Evolutionary conservation across 2,113 vertebrate species (phyloP).

Genomic region (Calonectris borealis): DNA sequence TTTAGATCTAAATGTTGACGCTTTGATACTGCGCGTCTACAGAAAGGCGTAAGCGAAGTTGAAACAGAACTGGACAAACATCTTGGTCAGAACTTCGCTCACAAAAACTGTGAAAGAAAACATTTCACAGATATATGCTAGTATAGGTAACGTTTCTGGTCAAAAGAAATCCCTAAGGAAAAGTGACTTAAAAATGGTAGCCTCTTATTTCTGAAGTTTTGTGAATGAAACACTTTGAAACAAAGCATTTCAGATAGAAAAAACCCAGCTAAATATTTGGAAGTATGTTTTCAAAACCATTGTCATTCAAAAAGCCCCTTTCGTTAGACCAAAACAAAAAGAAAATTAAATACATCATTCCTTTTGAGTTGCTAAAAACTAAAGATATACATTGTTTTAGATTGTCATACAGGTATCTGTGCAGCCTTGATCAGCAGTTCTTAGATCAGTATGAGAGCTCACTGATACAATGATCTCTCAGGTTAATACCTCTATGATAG

Average conservation of each 20-base stretch:
- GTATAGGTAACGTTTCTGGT: neutral
- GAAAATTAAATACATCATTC: neutral
- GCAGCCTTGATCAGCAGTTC: neutral
- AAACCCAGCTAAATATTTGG: neutral
- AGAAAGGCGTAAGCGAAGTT: neutral
- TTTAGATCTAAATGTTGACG: neutral
- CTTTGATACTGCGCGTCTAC: neutral
- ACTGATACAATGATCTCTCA: neutral
- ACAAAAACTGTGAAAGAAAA: neutral
- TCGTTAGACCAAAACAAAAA: neutral
- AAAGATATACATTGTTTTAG: neutral
- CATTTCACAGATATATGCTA: neutral
- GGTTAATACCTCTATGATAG: neutral
- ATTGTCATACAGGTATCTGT: neutral
- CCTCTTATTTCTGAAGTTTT: neutral
- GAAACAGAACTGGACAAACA: neutral
- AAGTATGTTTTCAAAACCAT: neutral
- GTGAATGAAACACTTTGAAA: neutral
- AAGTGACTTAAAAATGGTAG: neutral
- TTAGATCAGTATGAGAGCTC: neutral
- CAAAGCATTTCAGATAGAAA: neutral
- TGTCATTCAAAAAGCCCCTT: neutral
- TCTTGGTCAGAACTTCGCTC: neutral
- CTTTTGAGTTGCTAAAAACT: neutral
- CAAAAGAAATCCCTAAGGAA: neutral